Base-by-base conservation (phyloP, 2,797 vertebrate genomes). In the Aotus griseimembra region DNA sequence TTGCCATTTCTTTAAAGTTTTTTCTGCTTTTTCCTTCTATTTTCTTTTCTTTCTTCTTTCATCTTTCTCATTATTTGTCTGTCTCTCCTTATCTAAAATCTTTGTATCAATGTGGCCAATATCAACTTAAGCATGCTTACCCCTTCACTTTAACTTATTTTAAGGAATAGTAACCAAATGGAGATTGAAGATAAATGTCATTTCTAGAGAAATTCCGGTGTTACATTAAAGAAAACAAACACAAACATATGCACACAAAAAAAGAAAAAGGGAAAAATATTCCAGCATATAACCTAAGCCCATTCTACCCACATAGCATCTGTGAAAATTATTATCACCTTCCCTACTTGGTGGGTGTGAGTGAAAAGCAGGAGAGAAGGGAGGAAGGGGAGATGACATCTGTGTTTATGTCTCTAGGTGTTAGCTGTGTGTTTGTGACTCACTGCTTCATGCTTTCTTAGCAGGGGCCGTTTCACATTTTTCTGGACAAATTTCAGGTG, bases 381-480 rank as follows among this genome's bases (percentile, higher is more conserved):
- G 46, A n/a, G 33, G 57, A 88, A 70, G 41, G 64, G 36, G 36
- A 58, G 48, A 24, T 19, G 81, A 46, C 73, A 70, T 64, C 86
- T 90, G 76, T 87, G 75, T 81, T 70, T 86, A 73, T 72, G 73
- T 89, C 64, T 76, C 64, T 79, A 46, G 80, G 80, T 89, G 73
- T 70, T 61, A 85, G 67, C 93, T 82, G 26, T 77, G 89, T 46
- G 73, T 76, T 12, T 80, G 44, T 93, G 94, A 89, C 84, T 94
- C 80, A 70, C 6, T 7, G 6, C 39, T 44, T 81, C 1, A 7
- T 50, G 83, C 48, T 92, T 88, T 79, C 84, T 36, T 67, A 52
- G 80, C n/a, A 84, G 61, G 67, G 88, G 8, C 20, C 48, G 46
- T 50, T 89, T 80, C 75, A 76, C 57, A 79, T 52, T 90, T 33